phyloP scores from a whole-genome alignment of 1,140 invertebrate genomes.

The Heliconius melpomene region DNA sequence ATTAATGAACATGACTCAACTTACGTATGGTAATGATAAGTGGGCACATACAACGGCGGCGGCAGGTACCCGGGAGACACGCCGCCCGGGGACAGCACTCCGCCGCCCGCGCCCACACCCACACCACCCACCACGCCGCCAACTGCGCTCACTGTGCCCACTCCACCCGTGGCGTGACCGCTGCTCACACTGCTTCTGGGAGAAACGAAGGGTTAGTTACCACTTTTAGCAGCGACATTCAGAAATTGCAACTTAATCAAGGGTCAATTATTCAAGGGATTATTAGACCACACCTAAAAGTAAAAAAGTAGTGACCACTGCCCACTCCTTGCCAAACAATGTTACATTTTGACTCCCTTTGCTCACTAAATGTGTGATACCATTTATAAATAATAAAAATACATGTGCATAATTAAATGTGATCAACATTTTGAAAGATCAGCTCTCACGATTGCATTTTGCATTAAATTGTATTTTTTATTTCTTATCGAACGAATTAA shows the following conservation, averaged over 20 bases:
- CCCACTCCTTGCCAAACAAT: too few relatives aligned
- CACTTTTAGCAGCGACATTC: too few relatives aligned
- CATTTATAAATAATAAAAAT: too few relatives aligned
- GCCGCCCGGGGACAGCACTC: conserved; percentile 71
- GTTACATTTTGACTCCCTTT: too few relatives aligned
- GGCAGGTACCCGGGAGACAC: conserved; percentile 75
- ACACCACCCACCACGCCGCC: conserved; percentile 64
- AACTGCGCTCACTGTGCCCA: conserved; percentile 68
- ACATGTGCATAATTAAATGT: too few relatives aligned
- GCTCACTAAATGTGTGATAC: too few relatives aligned
- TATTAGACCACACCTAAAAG: too few relatives aligned
- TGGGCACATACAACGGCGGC: conserved; percentile 75
- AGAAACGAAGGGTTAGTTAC: conserved; percentile 14
- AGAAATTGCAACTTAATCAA: not conserved
- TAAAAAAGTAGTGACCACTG: too few relatives aligned
- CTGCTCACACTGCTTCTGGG: conserved; percentile 48
- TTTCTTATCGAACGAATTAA: too few relatives aligned
- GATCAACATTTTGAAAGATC: too few relatives aligned
- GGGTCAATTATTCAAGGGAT: not conserved
- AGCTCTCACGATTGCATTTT: too few relatives aligned
- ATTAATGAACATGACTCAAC: conserved; percentile 14
- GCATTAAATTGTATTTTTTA: too few relatives aligned
- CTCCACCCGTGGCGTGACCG: conserved; percentile 64
- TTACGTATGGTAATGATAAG: conserved; percentile 78
- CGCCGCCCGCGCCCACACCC: conserved; percentile 69